phyloP scores from a whole-genome alignment of 2,888 invertebrate species.

The Meteorus colon region DNA sequence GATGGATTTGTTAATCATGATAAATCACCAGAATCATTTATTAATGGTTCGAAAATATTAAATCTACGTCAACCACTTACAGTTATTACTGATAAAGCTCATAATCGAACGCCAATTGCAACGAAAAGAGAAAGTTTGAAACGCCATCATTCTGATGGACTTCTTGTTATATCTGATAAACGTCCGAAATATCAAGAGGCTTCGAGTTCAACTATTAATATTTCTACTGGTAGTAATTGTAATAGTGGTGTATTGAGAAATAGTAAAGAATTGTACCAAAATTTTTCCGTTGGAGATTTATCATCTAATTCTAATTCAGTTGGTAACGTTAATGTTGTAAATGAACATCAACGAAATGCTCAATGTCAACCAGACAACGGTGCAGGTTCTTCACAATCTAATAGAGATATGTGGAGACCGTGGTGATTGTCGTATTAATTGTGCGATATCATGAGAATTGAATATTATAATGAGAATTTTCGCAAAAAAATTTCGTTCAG shows the following conservation, averaged over 20 bases:
- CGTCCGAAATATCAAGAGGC: slow-evolving; percentile 64
- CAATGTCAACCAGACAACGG: slow-evolving; percentile 44
- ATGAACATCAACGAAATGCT: slow-evolving; percentile 46
- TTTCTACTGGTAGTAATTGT: slow-evolving; percentile 45
- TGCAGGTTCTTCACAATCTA: slow-evolving; percentile 62
- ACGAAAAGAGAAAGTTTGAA: slow-evolving; percentile 60
- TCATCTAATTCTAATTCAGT: slow-evolving; percentile 52
- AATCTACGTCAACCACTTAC: slow-evolving; percentile 67
- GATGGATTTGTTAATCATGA: slow-evolving; percentile 47
- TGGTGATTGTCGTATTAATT: slow-evolving; percentile 70
- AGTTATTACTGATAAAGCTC: slow-evolving; percentile 70
- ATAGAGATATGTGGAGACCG: slow-evolving; percentile 77
- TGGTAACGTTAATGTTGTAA: slow-evolving; percentile 41
- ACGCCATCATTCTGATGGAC: slow-evolving; percentile 65
- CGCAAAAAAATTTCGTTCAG: not conserved
- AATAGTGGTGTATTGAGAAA: not conserved
- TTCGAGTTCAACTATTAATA: slow-evolving; percentile 57
- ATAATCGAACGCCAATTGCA: slow-evolving; percentile 59
- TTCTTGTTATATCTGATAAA: slow-evolving; percentile 67
- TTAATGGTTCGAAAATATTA: slow-evolving; percentile 44
- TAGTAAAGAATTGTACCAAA: slow-evolving; percentile 51
- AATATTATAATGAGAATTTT: too few species aligned
- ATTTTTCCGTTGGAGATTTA: slow-evolving; percentile 56
- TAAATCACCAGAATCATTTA: not conserved
- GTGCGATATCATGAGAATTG: too few species aligned